Evolutionary conservation across 2,888 invertebrate species (phyloP).

Genomic region (Eupithecia subumbrata): DNA sequence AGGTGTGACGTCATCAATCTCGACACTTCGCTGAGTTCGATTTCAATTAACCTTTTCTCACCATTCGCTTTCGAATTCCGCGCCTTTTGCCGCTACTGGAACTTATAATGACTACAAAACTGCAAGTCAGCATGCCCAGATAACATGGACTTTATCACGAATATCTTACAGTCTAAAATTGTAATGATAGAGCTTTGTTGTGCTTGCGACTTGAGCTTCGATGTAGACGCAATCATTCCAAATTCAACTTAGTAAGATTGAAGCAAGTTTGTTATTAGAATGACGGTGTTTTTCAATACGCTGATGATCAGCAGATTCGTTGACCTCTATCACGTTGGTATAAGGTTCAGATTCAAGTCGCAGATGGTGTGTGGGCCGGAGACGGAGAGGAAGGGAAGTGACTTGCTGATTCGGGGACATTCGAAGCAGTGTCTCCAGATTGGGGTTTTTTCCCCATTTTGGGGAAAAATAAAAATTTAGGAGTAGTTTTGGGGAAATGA

Average conservation of each 20-base stretch:
- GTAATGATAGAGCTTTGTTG: background rate
- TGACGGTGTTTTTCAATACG: background rate
- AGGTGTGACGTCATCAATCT: slow-evolving; percentile 3
- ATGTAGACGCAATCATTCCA: background rate
- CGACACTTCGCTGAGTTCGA: slow-evolving; percentile 17
- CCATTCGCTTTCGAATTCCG: slow-evolving; percentile 32
- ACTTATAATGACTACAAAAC: slow-evolving; percentile 50
- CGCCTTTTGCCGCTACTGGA: slow-evolving; percentile 41
- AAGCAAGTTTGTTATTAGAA: slow-evolving; percentile 15
- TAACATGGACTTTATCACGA: slow-evolving; percentile 7
- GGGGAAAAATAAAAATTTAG: too few species aligned
- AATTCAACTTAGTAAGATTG: slow-evolving; percentile 19
- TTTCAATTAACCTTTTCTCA: slow-evolving; percentile 44
- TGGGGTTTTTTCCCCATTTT: too few species aligned
- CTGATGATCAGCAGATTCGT: background rate
- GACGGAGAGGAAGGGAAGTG: slow-evolving; percentile 31
- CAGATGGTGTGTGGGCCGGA: slow-evolving; percentile 23
- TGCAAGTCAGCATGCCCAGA: slow-evolving; percentile 48
- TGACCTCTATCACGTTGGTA: background rate
- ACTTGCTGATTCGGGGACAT: slow-evolving; percentile 25
- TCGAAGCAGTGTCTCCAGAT: too few species aligned
- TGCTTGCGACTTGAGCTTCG: background rate
- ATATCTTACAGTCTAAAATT: slow-evolving; percentile 6
- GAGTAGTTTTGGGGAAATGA: too few species aligned
- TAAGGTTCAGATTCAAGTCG: slow-evolving; percentile 14